Evolutionary conservation across 2,888 invertebrate genomes (phyloP), one percentile per base, ranked within the genome.

Genomic region (Kryphioiulus occultus): DNA sequence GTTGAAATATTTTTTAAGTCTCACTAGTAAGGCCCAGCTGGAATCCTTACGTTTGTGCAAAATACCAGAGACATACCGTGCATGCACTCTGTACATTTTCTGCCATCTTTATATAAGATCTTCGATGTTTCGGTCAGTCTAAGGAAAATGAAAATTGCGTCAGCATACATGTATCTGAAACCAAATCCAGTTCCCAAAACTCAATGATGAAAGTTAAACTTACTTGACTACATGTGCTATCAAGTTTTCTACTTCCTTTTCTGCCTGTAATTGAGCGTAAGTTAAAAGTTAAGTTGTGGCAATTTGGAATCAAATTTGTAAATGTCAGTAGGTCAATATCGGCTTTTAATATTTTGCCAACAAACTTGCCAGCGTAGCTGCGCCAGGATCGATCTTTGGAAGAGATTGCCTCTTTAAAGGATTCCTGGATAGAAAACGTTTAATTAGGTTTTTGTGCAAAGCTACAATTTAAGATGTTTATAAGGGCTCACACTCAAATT

Each of bases 91-190:
- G 91, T 89, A 88, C 92, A 92, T 30, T 91, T 92, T 88, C 92
- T 93, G 89, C 92, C 91, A 89, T 92, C 92, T 89, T 92, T 93
- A 7, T 91, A 91, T 85, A 93, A 90, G 87, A 90, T 91, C 88
- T 91, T 91, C 1, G 39, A 91, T 91, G 26, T 91, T 91, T 42
- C 91, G 91, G 89, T 92, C 92, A 53, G 91, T 90, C 92, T 91
- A 90, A 83, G 83, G 39, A 1, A 30, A 83, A n/a, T n/a, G n/a
- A n/a, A n/a, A n/a, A n/a, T n/a, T n/a, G n/a, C n/a, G n/a, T n/a
- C n/a, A n/a, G n/a, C n/a, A n/a, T n/a, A n/a, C n/a, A n/a, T n/a
- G n/a, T n/a, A n/a, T n/a, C n/a, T n/a, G n/a, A n/a, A n/a, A n/a
- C n/a, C n/a, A n/a, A n/a, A n/a, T n/a, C n/a, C n/a, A n/a, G n/a